Percentiles rank a stretch among this genome's conserved stretches.
Evolutionary conservation across 2,797 vertebrate genomes (phyloP).

Genomic region (Anableps anableps): DNA sequence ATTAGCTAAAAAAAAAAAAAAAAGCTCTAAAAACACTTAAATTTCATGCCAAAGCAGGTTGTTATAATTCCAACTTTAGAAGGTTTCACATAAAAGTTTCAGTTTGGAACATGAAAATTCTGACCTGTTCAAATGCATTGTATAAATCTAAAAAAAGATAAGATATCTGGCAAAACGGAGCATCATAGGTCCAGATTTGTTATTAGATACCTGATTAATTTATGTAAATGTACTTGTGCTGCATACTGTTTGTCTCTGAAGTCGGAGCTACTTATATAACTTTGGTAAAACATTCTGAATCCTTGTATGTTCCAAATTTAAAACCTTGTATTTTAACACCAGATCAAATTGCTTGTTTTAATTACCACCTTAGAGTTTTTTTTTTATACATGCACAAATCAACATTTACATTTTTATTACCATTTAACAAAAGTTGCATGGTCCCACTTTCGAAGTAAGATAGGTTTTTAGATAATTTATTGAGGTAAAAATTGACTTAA

Average conservation of each 20-base stretch:
- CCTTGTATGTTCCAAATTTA: not conserved
- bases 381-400: not conserved
- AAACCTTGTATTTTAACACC: not conserved
- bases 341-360: not conserved
- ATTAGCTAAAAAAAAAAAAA: not conserved
- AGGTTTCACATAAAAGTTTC: no score
- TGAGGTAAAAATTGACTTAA: conserved; percentile 26
- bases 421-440: conserved; percentile 29
- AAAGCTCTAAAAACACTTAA: not conserved
- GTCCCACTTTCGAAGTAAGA: conserved; percentile 47
- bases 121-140: no score
- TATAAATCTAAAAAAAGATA: no score
- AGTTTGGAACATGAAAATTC: no score
- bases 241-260: no score
- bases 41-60: no score
- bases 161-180: not conserved
- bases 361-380: not conserved
- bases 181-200: not conserved
- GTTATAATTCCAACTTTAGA: no score
- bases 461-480: conserved; percentile 52
- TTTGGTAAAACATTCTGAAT: not conserved
- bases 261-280: not conserved
- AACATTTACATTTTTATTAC: not conserved
- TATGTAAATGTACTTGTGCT: no score
- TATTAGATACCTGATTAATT: not conserved